Evolutionary conservation across 2,113 vertebrate genomes (phyloP), one percentile per base, ranked within the genome.

Genomic region (Lathamus discolor): DNA sequence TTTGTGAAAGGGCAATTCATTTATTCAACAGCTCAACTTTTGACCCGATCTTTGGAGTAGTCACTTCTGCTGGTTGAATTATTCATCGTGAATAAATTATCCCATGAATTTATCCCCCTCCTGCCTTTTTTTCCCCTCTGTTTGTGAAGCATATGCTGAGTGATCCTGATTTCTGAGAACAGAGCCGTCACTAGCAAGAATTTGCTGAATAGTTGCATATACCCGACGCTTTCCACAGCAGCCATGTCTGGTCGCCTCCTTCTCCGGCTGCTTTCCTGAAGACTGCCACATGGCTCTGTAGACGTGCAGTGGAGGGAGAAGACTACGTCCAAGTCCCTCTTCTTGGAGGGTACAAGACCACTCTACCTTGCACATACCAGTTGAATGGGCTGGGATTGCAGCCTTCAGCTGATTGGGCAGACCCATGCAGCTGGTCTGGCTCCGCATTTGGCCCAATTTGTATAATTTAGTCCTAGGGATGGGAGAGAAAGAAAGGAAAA

Each of bases 11-110:
- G 88, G 95, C 95, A 96, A 96, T 96, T 97, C 94, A 96, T 97
- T 96, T 97, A 96, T 96, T 94, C 95, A 96, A 94, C 33, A 27
- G 77, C 92, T 97, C 96, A 97, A 97, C 97, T 97, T 97, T 96
- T 96, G 96, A 97, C 97, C 97, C 1, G 29, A 55, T 90, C 91
- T 96, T 94, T 96, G 93, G 92, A 95, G 95, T 95, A 97, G 94
- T 96, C 91, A 94, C 94, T 96, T 92, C 87, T 91, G 88, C 55
- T 91, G 66, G 87, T 81, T 95, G 96, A 97, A 96, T 97, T 97
- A 95, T 95, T 95, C 92, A 93, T 92, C 5, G 37, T 94, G 95
- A 88, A 97, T 96, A 96, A 97, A 97, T 95, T 95, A 92, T 59
- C 37, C 85, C 68, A 49, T 88, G 74, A 84, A 83, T 94, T 84